A percentile compares a stretch with the other conserved stretches of the same genome.
Evolutionary conservation across 1,140 invertebrate genomes (phyloP).

Genomic region (Drosophila orena): DNA sequence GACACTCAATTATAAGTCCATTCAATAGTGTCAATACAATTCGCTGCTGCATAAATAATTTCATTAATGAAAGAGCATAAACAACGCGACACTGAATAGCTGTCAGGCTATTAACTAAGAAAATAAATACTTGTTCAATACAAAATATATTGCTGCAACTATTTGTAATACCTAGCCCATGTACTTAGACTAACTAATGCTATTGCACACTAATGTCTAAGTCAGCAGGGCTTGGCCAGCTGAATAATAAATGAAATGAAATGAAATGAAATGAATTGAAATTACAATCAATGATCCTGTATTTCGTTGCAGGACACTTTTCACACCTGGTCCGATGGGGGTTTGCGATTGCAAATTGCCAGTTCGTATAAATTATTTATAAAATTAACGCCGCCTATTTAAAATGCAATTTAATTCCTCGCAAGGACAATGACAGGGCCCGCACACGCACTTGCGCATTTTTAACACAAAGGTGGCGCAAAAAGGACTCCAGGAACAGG

Average conservation of each 20-base stretch:
- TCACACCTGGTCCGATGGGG: slow-evolving; percentile 22
- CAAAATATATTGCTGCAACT: too few relatives aligned
- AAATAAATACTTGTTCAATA: slow-evolving; percentile 5
- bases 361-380: slow-evolving; percentile 51
- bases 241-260: slow-evolving; percentile 8
- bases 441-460: slow-evolving; percentile 26
- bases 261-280: slow-evolving; percentile 1
- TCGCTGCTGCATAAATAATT: slow-evolving; percentile 40
- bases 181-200: not conserved
- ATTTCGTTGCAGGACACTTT: slow-evolving; percentile 1
- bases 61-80: slow-evolving; percentile 31
- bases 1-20: slow-evolving; percentile 37
- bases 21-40: slow-evolving; percentile 62
- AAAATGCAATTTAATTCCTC: slow-evolving; percentile 57
- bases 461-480: slow-evolving; percentile 7
- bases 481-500: slow-evolving; percentile 44
- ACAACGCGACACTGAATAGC: slow-evolving; percentile 16
- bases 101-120: not conserved
- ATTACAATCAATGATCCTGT: slow-evolving; percentile 21
- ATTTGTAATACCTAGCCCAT: too few relatives aligned
- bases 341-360: slow-evolving; percentile 41
- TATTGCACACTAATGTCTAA: slow-evolving; percentile 15
- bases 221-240: not conserved
- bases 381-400: slow-evolving; percentile 55
- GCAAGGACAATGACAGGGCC: slow-evolving; percentile 52